Conservation (phyloP, 53 echinoderm and acorn worm species). For the Echinometra lucunter region DNA sequence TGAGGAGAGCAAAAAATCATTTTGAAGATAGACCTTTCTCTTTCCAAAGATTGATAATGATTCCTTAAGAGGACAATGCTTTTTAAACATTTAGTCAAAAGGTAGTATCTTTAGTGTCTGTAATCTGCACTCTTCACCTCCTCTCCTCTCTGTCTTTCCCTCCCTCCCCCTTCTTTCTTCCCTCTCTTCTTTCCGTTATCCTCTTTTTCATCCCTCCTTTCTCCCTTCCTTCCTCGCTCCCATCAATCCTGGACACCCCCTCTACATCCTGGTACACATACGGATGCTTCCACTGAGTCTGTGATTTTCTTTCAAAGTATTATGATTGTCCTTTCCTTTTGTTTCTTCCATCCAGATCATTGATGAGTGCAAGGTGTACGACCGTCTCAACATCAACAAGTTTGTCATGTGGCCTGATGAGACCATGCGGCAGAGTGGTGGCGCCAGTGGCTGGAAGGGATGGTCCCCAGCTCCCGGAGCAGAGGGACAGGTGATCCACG, state of each 20-base stretch:
- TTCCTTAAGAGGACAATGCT: not conserved
- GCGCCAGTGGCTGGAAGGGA: constrained; percentile 92
- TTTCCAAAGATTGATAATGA: not conserved
- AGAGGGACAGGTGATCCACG: constrained; percentile 93
- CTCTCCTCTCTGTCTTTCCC: not conserved
- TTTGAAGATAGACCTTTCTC: not conserved
- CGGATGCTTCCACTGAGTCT: not conserved
- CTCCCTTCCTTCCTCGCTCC: too few species aligned
- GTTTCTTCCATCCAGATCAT: constrained; percentile 78
- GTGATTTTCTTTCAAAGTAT: not conserved
- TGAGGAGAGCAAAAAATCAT: not conserved
- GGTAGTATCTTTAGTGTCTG: not conserved
- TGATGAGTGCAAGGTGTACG: constrained; percentile 87
- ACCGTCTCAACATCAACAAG: constrained; percentile 88
- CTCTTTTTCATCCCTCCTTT: too few species aligned
- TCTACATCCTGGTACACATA: too few species aligned
- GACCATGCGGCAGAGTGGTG: constrained; percentile 88
- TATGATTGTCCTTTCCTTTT: not conserved
- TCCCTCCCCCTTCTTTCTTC: not conserved
- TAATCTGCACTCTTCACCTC: not conserved
- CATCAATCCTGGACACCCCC: too few species aligned
- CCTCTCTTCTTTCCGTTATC: not conserved
- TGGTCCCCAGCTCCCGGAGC: constrained; percentile 91
- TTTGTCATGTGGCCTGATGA: constrained; percentile 97
- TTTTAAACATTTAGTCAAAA: not conserved